Base-by-base conservation (phyloP, 2,797 vertebrate genomes). In the Mus minutoides region DNA sequence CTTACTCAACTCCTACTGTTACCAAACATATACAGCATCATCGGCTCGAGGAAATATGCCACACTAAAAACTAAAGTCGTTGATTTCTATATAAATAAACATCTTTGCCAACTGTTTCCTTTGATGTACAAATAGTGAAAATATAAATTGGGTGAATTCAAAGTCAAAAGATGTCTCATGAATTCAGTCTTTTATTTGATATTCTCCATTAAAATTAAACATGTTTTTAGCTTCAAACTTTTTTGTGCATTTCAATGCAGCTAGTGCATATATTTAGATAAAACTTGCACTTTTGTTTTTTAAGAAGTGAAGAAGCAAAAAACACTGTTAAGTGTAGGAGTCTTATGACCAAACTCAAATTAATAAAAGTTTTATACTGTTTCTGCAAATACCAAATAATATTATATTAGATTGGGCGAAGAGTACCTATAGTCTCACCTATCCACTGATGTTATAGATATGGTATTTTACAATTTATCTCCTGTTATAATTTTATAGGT, bases 161-260 rank as follows among this genome's bases (percentile, higher is more conserved):
- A 4, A 91, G 67, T 29, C 54, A 85, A 89, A 88, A 90, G 88
- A 76, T 90, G 52, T 83, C 94, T 96, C 73, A 89, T 80, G 3
- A 93, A 95, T 94, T 90, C n/a, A 96, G 92, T 93, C 46, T 90
- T 93, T 95, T 62, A 80, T 73, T 96, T 96, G 90, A 97, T 88
- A 97, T 58, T 69, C 12, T 95, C 9, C 6, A 91, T 89, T 86
- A 85, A 94, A 95, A 97, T 91, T 95, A 94, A 94, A 92, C 80
- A 4, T 71, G 29, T 73, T 94, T 93, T 96, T 84, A 95, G 69
- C 82, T 93, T 86, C 86, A 40, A 75, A 52, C 37, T 79, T 94
- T 71, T 95, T 88, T 83, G 6, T 56, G 78, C 40, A 96, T 82
- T 95, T 90, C 60, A 88, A 71, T 88, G 69, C 14, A 89, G 54